Conservation (phyloP, 2,888 invertebrate species). For the Ophion slaviceki region DNA sequence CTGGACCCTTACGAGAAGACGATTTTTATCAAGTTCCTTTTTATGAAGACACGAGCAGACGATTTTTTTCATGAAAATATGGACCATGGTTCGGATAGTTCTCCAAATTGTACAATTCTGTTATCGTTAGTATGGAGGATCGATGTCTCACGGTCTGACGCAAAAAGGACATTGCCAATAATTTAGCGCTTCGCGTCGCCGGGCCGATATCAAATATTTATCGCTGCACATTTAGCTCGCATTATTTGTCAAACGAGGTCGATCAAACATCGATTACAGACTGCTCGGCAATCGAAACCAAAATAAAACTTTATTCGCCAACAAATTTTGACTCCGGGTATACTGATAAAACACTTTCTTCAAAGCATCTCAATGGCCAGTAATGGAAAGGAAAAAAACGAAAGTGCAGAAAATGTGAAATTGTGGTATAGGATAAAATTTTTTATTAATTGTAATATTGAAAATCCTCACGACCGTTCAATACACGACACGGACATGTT, state of each 20-base stretch:
- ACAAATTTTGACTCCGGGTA: no score
- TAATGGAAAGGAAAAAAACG: neutral
- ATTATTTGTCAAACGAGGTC: conserved; percentile 30
- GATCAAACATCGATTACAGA: neutral
- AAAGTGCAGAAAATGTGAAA: neutral
- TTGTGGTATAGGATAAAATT: no score
- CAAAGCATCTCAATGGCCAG: no score
- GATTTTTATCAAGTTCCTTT: no score
- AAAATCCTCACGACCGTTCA: no score
- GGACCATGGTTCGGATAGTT: no score
- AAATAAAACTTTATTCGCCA: neutral
- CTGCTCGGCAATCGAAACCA: neutral
- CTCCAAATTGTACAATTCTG: neutral
- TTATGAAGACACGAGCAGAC: no score
- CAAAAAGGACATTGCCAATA: conserved; percentile 8
- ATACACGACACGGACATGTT: no score
- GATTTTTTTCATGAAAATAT: no score
- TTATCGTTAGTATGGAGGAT: conserved; percentile 6
- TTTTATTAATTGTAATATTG: no score
- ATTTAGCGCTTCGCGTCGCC: neutral
- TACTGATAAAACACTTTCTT: no score
- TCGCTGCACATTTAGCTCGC: conserved; percentile 25
- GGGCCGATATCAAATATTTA: neutral
- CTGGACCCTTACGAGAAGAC: no score
- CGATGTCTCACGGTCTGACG: conserved; percentile 30